Evolutionary conservation across 2,888 invertebrate genomes (phyloP), one percentile per base, ranked within the genome.

Genomic region (Chrysolina oricalcia): DNA sequence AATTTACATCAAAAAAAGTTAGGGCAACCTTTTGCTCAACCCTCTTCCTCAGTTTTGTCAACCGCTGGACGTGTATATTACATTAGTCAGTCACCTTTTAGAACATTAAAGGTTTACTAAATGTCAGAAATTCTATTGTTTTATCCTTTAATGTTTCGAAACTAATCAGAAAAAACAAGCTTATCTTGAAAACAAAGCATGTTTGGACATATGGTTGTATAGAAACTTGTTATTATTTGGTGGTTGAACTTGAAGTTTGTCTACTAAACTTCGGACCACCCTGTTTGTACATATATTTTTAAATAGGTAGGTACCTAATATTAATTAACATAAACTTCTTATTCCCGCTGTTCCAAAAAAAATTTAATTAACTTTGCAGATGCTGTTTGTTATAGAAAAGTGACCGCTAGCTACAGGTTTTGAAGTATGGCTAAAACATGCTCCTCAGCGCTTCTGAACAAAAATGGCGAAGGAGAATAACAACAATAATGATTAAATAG

Each of bases 401-500:
- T 48, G 67, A 46, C 67, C 67, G 35, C 27, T 50, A 67, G 50
- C 50, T 67, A 67, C 67, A 67, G 50, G 48, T 67, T 67, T 48
- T 67, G 50, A 67, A 67, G 53, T 67, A 48, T 67, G 67, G 67
- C 50, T 67, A 17, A 67, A 67, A 67, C 67, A 67, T 67, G 67
- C 67, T 67, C 67, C 67, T 67, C 67, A 67, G 67, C 67, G 67
- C 48, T 43, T 46, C 66, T 43, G 5, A 66, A 66, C 66, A 66
- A 66, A 66, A 66, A 66, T 66, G 46, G 46, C 46, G 23, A 48
- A 66, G 48, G 43, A 46, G 19, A 66, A 66, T n/a, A n/a, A n/a
- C 27, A 66, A 66, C 41, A 46, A 66, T 21, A 43, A 48, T 46
- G 41, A 43, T 66, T 46, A 5, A 66, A 21, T 66, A 13, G 46